These are phyloP conservation scores for Bombus balteatus DNA, from an alignment of 1,140 invertebrate genomes.

Conservation along the genomic window DNA sequence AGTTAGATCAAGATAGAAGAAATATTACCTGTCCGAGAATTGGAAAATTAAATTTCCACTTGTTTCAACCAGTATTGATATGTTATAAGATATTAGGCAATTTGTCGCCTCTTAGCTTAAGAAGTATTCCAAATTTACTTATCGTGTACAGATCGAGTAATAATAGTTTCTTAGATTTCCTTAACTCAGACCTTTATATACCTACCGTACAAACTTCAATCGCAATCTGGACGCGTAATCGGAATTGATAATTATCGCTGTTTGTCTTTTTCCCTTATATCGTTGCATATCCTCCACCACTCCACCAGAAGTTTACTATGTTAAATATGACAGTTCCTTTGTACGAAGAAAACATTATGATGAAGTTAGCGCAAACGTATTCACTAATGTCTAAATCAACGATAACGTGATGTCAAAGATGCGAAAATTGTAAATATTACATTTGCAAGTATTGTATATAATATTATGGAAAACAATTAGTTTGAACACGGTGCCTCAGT, in stretches of 20 bases:
- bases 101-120: not conserved
- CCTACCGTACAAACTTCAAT: not conserved
- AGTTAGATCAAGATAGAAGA: not conserved
- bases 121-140: not conserved
- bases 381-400: not conserved
- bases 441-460: not conserved
- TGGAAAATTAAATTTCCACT: too few species aligned
- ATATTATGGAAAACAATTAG: not conserved
- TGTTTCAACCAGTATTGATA: not conserved
- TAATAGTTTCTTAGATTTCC: not conserved
- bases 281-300: not conserved
- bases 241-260: not conserved
- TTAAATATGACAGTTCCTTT: not conserved
- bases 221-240: not conserved
- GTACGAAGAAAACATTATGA: not conserved
- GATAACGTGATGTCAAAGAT: not conserved
- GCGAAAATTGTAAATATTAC: not conserved
- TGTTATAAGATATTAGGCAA: not conserved
- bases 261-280: not conserved
- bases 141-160: not conserved
- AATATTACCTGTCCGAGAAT: not conserved
- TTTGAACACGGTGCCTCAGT: not conserved
- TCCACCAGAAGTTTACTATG: not conserved
- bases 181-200: conserved; percentile 20
- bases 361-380: not conserved